Evolutionary conservation across 2,888 invertebrate genomes (phyloP).

Genomic region (Chesias legatella): DNA sequence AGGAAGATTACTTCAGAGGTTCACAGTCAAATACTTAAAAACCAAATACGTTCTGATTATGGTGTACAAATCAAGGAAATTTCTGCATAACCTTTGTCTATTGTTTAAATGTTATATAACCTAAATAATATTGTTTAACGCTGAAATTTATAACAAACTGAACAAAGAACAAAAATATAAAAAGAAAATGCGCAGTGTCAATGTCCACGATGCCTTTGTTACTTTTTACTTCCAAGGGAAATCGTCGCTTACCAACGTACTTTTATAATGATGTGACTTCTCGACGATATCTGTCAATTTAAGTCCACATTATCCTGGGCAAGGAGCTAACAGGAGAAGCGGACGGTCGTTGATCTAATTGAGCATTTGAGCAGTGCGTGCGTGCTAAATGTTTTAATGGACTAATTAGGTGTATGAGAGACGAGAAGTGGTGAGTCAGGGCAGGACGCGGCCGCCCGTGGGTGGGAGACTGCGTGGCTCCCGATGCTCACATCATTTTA

Average conservation of each 20-base stretch:
- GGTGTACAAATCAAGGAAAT: too few species aligned
- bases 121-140: slow-evolving; percentile 6
- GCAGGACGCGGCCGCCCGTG: slow-evolving; percentile 68
- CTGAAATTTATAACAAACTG: slow-evolving; percentile 6
- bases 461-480: slow-evolving; percentile 79
- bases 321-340: slow-evolving; percentile 45
- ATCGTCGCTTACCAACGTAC: slow-evolving; percentile 17
- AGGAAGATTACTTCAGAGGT: too few species aligned
- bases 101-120: too few species aligned
- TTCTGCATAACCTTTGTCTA: too few species aligned
- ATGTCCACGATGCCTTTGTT: slow-evolving; percentile 11
- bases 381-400: slow-evolving; percentile 62
- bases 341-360: slow-evolving; percentile 75
- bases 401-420: slow-evolving; percentile 72
- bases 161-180: slow-evolving; percentile 6
- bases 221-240: slow-evolving; percentile 17
- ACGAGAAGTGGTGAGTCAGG: slow-evolving; percentile 73
- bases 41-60: too few species aligned
- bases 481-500: slow-evolving; percentile 45
- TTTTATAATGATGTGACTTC: slow-evolving; percentile 28
- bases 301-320: slow-evolving; percentile 49
- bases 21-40: too few species aligned
- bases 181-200: slow-evolving; percentile 3
- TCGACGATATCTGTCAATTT: slow-evolving; percentile 50
- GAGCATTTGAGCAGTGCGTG: slow-evolving; percentile 77